Base-by-base conservation (phyloP, 2,113 vertebrate genomes). In the Antechinus stuartii region DNA sequence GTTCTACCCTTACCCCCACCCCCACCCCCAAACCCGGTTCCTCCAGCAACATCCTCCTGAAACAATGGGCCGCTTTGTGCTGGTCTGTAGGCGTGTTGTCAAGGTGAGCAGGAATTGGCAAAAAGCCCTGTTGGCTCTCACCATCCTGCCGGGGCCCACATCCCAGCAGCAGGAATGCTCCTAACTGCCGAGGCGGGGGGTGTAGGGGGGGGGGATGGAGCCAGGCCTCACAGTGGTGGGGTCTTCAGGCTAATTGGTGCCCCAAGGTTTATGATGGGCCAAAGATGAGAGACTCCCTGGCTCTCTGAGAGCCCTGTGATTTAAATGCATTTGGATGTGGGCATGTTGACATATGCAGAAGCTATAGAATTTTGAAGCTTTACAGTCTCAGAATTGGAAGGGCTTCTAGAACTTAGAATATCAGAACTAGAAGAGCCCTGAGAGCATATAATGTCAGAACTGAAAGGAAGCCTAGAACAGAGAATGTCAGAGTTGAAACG, bases 1-100 rank as follows among this genome's bases (percentile, higher is more conserved):
- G 16, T 84, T 84, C 68, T 84, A 84, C 68, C 68, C 68, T 22
- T n/a, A 76, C 16, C 68, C 68, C 4, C 47, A 76, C 16, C 61
- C 14, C 61, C 68, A 84, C 68, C n/a, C 68, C 68, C 68, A n/a
- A 84, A 84, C 68, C 68, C 35, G n/a, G 68, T 84, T 84, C 68
- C 68, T 84, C 68, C 68, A 84, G 35, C 68, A 96, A 97, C 96
- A 76, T 93, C 0, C 30, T 93, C 96, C 93, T 96, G 96, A 97
- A 98, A 98, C 97, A 98, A 98, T 98, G 91, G 97, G 0, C 93
- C 97, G 97, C 98, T 98, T 98, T 98, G 98, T 98, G 96, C 97
- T 89, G 47, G 96, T 96, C 96, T 95, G 98, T 98, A 97, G 98
- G 98, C 96, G 98, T 98, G 98, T 98, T 98, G 98, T 98, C 98